Evolutionary conservation across 2,888 invertebrate genomes (phyloP), one percentile per base, ranked within the genome.

Genomic region (Cephonodes hylas): DNA sequence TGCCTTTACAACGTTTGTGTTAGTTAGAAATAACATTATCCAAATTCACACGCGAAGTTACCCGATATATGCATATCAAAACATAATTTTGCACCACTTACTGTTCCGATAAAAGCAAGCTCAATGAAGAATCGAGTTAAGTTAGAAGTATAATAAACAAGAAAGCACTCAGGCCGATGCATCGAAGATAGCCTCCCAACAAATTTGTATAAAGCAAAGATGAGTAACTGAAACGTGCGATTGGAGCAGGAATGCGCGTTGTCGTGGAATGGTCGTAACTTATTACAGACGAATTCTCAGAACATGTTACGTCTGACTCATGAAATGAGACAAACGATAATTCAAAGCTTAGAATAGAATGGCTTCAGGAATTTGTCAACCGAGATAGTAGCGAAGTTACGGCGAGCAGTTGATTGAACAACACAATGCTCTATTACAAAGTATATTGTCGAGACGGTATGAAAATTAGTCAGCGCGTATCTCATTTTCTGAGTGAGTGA

Each of bases 301-400:
- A 85, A 86, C 80, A 75, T 71, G 78, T 75, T 71, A 74, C 72
- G 77, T 63, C 74, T 85, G 85, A 84, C 72, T 84, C 86, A 85
- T 77, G 73, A 75, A 77, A 79, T 76, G 78, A 74, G 73, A 79
- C 77, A 76, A 76, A 81, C 78, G 77, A 80, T 83, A 81, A 83
- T 81, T 82, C 77, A 80, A 78, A 77, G 73, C 79, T 75, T 75
- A 77, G 84, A 85, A 82, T 85, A 86, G 83, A 82, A 76, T 73
- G 73, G 70, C 74, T 74, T 67, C 71, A 75, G 80, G 81, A 81
- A 83, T 83, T 73, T 70, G 71, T 76, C 71, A 72, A 73, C 70
- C 72, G 67, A 74, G 70, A 66, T 66, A 68, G 61, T 66, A 64
- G 66, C 60, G 61, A 42, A 58, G 59, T 31, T 58, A 58, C 38